Base-by-base conservation (phyloP, 2,888 invertebrate species). In the Cephus runcator region DNA sequence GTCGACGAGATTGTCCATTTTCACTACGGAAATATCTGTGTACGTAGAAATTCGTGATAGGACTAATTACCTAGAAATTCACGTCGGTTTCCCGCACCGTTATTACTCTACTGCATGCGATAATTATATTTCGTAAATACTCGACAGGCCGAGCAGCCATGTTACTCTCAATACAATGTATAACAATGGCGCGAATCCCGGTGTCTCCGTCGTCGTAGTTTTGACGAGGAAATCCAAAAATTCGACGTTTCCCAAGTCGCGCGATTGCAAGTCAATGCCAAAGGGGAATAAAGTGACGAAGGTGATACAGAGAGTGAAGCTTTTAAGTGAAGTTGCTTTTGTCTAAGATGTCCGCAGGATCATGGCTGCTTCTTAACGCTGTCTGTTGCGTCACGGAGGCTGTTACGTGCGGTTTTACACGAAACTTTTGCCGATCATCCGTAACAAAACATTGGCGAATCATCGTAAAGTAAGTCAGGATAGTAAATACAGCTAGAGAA, bases 271-370 rank as follows among this genome's bases (percentile, higher is more conserved):
- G 1, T 15, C 9, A 56, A 9, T 56, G 9, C 0, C 6, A 56
- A 23, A 23, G 1, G 56, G 23, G 0, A 56, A 9, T 9, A 56
- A 23, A 56, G 9, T 40, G 6, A 1, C 6, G 23, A 23, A 9
- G 56, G 0, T 23, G 1, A 0, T 56, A 9, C 9, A 56, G 9
- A 56, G 6, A 56, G 23, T 1, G 9, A 56, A 56, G 56, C 56
- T 56, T 23, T 56, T 56, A 9, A 56, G 40, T 56, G 33, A 71
- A 31, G 71, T 33, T 71, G 12, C 71, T 71, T 71, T 33, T 71
- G 71, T 71, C n/a, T 31, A 33, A 31, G 71, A 71, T 71, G 71
- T 71, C 71, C 71, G 31, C 71, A 31, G 71, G 71, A 33, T 71
- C 31, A 4, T 33, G 31, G 71, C 71, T 71, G 71, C 30, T 71